These are phyloP conservation scores for Beroe ovata DNA, from an alignment of 37 sponge, comb jelly and placozoan species.

Conservation along the genomic window DNA sequence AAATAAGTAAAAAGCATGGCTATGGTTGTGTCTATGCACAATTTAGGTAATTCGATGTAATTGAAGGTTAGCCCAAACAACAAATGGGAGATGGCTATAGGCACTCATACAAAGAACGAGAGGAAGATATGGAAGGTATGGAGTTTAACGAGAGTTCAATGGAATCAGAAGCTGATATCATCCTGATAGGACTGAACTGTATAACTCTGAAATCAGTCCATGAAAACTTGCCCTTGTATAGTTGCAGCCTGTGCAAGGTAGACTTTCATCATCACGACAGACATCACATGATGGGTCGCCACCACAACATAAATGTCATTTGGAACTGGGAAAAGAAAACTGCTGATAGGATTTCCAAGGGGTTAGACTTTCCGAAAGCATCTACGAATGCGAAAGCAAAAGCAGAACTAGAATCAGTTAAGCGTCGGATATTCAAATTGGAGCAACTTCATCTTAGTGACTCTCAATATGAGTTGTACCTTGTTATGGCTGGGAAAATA, in stretches of 20 bases:
- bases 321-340: conserved; percentile 65
- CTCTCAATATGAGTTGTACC: conserved; percentile 16
- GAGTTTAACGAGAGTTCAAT: too few relatives aligned
- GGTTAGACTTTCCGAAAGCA: conserved; percentile 45
- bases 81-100: too few relatives aligned
- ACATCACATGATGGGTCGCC: conserved; percentile 23
- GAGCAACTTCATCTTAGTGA: not conserved
- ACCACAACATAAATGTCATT: conserved; percentile 51
- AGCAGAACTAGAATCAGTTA: conserved; percentile 15
- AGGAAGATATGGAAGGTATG: too few relatives aligned
- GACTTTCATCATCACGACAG: conserved; percentile 55
- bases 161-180: too few relatives aligned
- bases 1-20: too few relatives aligned
- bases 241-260: conserved; percentile 22
- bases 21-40: too few relatives aligned
- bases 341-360: conserved; percentile 57
- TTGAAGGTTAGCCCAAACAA: too few relatives aligned
- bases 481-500: not conserved
- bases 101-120: too few relatives aligned
- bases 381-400: conserved; percentile 19
- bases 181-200: conserved; percentile 52
- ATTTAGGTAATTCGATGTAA: too few relatives aligned
- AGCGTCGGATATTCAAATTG: not conserved
- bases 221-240: not conserved
- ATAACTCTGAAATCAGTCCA: not conserved